These are phyloP conservation scores for Peromyscus attwateri DNA, from an alignment of 2,797 vertebrate species.

Conservation along the genomic window DNA sequence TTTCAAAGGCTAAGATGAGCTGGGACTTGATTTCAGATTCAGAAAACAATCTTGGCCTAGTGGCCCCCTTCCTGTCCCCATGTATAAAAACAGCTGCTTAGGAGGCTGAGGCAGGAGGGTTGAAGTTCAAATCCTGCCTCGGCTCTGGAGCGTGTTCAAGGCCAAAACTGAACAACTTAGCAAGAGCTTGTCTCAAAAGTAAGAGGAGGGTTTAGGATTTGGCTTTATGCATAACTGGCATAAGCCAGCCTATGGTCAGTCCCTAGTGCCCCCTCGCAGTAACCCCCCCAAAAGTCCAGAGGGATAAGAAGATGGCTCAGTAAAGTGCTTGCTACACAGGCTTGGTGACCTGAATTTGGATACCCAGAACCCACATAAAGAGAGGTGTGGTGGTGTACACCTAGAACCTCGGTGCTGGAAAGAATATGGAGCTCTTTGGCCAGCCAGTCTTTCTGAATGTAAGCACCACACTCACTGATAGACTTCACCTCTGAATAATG, in stretches of 20 bases:
- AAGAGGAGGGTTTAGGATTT: background rate
- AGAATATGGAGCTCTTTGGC: too few species aligned
- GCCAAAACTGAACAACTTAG: background rate
- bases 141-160: background rate
- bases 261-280: background rate
- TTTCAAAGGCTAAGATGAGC: background rate
- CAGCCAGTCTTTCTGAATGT: background rate
- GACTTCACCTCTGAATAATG: background rate
- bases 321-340: background rate
- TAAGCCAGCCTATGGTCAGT: background rate
- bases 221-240: background rate
- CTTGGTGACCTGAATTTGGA: background rate
- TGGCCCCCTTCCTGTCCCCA: background rate
- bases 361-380: background rate
- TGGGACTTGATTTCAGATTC: background rate
- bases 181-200: background rate
- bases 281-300: background rate
- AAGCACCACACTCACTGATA: background rate
- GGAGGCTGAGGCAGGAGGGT: background rate
- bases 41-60: background rate
- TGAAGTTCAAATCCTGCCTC: background rate
- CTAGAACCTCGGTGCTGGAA: background rate
- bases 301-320: background rate
- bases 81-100: background rate
- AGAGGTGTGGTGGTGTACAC: too few species aligned